Evolutionary conservation across 1,140 invertebrate genomes (phyloP).

Genomic region (Papilio polyxenes): DNA sequence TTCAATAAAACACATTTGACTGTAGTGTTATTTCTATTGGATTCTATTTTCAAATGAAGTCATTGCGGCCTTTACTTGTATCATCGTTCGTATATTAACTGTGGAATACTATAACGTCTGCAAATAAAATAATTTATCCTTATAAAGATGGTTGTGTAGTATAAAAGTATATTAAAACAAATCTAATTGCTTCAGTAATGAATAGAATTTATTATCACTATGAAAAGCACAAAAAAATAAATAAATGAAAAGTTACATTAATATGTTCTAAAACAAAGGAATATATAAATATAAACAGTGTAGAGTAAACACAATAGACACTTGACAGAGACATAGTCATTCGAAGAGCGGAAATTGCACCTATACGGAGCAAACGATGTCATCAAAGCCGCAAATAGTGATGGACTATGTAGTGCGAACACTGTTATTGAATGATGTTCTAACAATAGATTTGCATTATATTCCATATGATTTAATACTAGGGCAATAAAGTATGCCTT

Average conservation of each 20-base stretch:
- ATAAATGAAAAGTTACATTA: no score
- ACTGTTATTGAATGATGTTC: not conserved
- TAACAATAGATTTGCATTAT: not conserved
- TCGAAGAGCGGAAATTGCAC: conserved; percentile 4
- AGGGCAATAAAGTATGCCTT: not conserved
- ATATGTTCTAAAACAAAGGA: not conserved
- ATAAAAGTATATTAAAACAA: no score
- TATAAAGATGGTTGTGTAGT: no score
- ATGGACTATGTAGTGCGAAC: not conserved
- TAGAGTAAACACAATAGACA: not conserved
- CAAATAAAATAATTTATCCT: no score
- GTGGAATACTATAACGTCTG: no score
- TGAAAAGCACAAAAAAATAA: no score
- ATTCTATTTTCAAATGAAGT: not conserved
- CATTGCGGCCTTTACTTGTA: not conserved
- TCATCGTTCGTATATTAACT: not conserved
- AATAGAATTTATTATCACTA: no score
- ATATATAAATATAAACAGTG: not conserved
- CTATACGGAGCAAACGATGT: conserved; percentile 14
- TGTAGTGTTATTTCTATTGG: not conserved
- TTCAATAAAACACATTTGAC: not conserved
- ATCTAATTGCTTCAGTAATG: no score
- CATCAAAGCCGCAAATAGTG: conserved; percentile 15
- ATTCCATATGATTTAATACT: not conserved
- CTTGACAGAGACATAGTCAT: not conserved